These are phyloP conservation scores for Ichneumoninae sp. DNA, from an alignment of 2,888 invertebrate genomes.

Conservation along the genomic window DNA sequence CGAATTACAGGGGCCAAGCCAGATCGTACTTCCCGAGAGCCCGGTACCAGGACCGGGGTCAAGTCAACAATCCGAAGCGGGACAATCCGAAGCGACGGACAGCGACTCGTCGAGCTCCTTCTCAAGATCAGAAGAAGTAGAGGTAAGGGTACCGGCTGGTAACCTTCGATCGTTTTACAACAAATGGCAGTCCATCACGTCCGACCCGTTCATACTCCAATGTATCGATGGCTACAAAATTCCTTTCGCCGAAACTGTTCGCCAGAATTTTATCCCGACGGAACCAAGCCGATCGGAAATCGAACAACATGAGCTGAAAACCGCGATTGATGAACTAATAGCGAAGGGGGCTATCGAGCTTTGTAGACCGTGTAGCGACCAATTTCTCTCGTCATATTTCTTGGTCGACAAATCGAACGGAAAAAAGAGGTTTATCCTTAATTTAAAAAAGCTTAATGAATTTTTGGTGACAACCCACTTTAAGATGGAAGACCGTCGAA, in stretches of 20 bases:
- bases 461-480: slow-evolving; percentile 41
- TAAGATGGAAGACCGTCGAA: slow-evolving; percentile 35
- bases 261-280: background rate
- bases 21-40: background rate
- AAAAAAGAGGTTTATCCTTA: slow-evolving; percentile 33
- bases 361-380: background rate
- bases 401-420: slow-evolving; percentile 31
- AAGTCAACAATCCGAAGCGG: background rate
- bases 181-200: slow-evolving; percentile 50
- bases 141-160: slow-evolving; percentile 47
- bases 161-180: slow-evolving; percentile 20
- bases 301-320: background rate
- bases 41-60: background rate
- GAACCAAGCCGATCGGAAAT: background rate
- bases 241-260: background rate
- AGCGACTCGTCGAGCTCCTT: background rate
- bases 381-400: slow-evolving; percentile 46
- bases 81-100: slow-evolving; percentile 14
- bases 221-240: slow-evolving; percentile 55
- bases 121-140: background rate
- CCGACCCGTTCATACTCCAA: slow-evolving; percentile 44
- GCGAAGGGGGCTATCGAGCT: too few relatives aligned
- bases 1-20: background rate
- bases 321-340: slow-evolving; percentile 20
- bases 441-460: slow-evolving; percentile 41